Evolutionary conservation across 2,113 vertebrate species (phyloP).

Genomic region (Lycocorax pyrrhopterus): DNA sequence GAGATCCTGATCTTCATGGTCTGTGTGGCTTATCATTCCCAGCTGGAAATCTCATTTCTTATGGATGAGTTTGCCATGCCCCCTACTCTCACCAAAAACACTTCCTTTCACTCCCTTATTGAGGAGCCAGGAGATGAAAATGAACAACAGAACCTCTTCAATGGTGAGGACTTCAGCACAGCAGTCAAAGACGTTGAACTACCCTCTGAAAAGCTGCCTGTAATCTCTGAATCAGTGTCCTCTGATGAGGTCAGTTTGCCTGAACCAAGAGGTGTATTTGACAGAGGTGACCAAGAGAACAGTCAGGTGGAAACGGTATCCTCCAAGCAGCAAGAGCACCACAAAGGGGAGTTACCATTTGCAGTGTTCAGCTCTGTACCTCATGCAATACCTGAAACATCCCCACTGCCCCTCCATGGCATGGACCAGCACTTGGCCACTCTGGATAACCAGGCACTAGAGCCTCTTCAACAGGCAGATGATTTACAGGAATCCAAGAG

Average conservation of each 20-base stretch:
- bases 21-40: slow-evolving; percentile 96
- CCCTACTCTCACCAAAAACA: slow-evolving; percentile 80
- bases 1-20: slow-evolving; percentile 96
- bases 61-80: slow-evolving; percentile 99
- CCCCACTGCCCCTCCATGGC: slow-evolving; percentile 75
- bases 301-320: neutral
- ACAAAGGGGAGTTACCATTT: neutral
- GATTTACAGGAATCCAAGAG: slow-evolving; percentile 72
- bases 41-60: slow-evolving; percentile 98
- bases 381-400: slow-evolving; percentile 51
- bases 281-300: slow-evolving; percentile 59
- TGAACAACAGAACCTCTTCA: slow-evolving; percentile 42
- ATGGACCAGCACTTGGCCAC: slow-evolving; percentile 63
- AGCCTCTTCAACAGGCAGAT: slow-evolving; percentile 29
- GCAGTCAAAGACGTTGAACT: slow-evolving; percentile 66
- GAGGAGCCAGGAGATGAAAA: slow-evolving; percentile 72
- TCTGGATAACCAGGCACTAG: slow-evolving; percentile 40
- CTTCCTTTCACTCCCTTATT: slow-evolving; percentile 85
- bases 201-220: slow-evolving; percentile 50
- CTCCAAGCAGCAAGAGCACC: slow-evolving; percentile 54
- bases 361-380: slow-evolving; percentile 45
- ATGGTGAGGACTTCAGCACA: slow-evolving; percentile 52
- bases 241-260: slow-evolving; percentile 52
- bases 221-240: slow-evolving; percentile 58
- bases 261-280: slow-evolving; percentile 60